Conservation (phyloP, 2,888 invertebrate genomes). For the Lacanobia wlatinum region DNA sequence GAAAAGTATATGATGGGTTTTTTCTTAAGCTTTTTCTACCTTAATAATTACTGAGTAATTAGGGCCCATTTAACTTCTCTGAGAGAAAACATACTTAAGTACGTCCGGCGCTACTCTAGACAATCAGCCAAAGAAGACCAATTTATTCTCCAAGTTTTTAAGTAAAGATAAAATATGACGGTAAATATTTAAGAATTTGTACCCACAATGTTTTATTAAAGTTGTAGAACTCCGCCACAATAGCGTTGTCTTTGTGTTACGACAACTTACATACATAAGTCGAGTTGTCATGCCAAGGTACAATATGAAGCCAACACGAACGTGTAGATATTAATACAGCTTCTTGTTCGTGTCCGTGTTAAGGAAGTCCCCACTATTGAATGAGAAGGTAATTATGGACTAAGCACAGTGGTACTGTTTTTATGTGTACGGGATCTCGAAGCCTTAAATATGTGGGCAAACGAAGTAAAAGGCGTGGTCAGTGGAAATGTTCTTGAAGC, state of each 20-base stretch:
- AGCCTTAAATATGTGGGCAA: constrained; percentile 63
- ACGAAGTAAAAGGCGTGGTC: constrained; percentile 78
- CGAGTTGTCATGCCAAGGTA: constrained; percentile 41
- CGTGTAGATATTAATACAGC: constrained; percentile 39
- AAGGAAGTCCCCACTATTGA: constrained; percentile 40
- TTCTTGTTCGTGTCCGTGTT: constrained; percentile 22
- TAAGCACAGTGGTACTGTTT: constrained; percentile 26
- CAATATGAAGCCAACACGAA: constrained; percentile 39
- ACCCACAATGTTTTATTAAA: constrained; percentile 47
- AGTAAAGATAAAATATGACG: constrained; percentile 11
- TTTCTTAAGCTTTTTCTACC: background rate
- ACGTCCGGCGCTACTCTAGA: background rate
- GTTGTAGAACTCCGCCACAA: constrained; percentile 37
- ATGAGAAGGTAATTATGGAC: constrained; percentile 40
- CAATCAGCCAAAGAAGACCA: background rate
- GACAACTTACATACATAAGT: constrained; percentile 36
- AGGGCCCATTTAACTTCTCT: background rate
- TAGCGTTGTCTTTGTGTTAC: constrained; percentile 33
- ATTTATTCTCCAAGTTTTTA: constrained; percentile 37
- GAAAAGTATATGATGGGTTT: background rate
- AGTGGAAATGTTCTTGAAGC: constrained; percentile 75
- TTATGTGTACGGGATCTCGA: constrained; percentile 32
- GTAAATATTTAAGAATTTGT: constrained; percentile 38
- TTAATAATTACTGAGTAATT: constrained; percentile 5
- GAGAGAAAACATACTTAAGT: background rate